Conservation (phyloP, 2,888 invertebrate species). For the Sepiola atlantica region DNA sequence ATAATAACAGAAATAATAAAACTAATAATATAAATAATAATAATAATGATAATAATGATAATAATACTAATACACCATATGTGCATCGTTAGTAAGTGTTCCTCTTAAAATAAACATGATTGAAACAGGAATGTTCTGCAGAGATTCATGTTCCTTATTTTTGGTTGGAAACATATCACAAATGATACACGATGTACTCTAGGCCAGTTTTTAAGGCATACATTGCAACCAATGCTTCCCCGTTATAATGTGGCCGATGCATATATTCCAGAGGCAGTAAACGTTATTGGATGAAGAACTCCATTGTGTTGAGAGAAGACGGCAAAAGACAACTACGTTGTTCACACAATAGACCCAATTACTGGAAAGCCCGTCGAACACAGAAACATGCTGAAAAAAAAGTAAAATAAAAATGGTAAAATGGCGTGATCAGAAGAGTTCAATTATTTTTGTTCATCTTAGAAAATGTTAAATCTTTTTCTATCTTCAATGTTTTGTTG, state of each 20-base stretch:
- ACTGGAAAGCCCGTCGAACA: neutral
- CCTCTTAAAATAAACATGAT: neutral
- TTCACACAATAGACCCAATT: conserved; percentile 16
- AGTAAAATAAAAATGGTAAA: neutral
- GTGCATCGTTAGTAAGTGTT: neutral
- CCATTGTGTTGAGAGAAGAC: neutral
- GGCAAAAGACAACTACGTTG: neutral
- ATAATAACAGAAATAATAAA: no score
- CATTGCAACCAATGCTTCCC: neutral
- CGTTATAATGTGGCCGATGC: neutral
- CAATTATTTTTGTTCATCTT: neutral
- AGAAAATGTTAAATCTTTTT: neutral
- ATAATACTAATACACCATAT: no score
- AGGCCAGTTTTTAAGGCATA: neutral
- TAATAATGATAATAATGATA: no score
- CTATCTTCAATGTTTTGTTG: no score
- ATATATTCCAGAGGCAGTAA: neutral
- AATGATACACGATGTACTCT: neutral
- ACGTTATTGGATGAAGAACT: neutral
- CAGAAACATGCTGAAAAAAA: neutral
- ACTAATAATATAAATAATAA: no score
- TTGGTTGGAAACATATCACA: neutral
- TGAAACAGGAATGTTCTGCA: neutral
- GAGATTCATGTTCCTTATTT: neutral
- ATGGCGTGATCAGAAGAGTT: neutral